A percentile compares a stretch with the other conserved stretches of the same genome.
These are phyloP conservation scores for Eumacrocentrus americanus DNA, from an alignment of 2,888 invertebrate genomes.

Conservation along the genomic window DNA sequence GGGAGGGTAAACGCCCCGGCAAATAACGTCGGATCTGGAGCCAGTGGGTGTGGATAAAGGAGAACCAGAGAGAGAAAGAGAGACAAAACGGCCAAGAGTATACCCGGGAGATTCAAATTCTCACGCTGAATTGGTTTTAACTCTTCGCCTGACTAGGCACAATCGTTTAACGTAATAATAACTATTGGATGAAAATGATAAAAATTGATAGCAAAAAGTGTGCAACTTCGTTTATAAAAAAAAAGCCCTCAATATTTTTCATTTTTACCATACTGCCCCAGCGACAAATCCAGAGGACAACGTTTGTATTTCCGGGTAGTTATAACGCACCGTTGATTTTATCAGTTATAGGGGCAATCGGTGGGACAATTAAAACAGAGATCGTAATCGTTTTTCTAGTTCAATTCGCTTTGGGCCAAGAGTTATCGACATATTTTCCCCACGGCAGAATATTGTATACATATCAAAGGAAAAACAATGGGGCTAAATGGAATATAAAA, in stretches of 20 bases:
- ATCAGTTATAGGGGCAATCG: neutral
- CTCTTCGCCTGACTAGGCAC: no score
- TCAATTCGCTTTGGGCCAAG: neutral
- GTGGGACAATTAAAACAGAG: neutral
- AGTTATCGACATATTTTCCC: neutral
- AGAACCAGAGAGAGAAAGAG: slow-evolving; percentile 26
- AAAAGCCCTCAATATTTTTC: no score
- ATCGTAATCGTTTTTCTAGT: neutral
- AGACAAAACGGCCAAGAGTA: no score
- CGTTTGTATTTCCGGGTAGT: slow-evolving; percentile 20
- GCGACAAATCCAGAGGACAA: no score
- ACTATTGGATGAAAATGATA: no score
- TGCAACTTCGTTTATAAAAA: no score
- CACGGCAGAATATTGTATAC: neutral
- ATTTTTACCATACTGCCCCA: no score
- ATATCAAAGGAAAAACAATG: slow-evolving; percentile 25
- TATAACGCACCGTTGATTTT: neutral
- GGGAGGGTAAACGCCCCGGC: slow-evolving; percentile 40
- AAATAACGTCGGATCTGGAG: slow-evolving; percentile 43
- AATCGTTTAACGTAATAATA: no score
- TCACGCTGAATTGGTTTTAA: no score
- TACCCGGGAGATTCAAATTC: no score
- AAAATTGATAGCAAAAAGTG: no score
- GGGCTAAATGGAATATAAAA: neutral
- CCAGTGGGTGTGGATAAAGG: slow-evolving; percentile 5